Evolutionary conservation across 2,797 vertebrate genomes (phyloP).

Genomic region (Agapornis canus): DNA sequence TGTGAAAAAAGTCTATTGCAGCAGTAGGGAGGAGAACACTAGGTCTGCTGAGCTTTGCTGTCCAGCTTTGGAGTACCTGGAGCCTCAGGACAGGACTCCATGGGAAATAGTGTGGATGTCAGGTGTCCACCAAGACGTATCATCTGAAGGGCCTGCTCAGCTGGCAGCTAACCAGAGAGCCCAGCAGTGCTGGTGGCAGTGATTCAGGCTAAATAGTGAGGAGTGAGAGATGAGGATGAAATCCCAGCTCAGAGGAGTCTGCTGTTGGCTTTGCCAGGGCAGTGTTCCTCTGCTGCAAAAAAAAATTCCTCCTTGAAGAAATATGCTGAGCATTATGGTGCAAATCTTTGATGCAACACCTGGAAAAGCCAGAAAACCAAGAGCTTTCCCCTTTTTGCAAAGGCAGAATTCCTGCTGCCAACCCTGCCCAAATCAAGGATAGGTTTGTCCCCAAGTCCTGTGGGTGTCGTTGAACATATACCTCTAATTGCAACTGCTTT

Average conservation of each 20-base stretch:
- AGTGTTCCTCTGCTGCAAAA: background rate
- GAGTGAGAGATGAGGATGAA: conserved; percentile 23
- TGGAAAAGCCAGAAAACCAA: background rate
- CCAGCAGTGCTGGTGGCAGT: conserved; percentile 29
- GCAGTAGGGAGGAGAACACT: background rate
- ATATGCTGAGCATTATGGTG: background rate
- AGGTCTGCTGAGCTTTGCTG: background rate
- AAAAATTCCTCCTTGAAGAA: background rate
- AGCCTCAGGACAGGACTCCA: background rate
- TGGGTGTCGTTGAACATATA: conserved; percentile 71
- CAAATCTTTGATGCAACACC: background rate
- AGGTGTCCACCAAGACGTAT: background rate
- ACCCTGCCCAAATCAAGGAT: background rate
- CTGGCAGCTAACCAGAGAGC: conserved; percentile 39
- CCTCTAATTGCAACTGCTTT: conserved; percentile 82
- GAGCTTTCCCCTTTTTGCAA: background rate
- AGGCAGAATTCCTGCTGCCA: conserved; percentile 6
- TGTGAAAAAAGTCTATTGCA: background rate
- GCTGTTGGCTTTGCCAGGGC: background rate
- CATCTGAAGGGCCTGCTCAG: background rate
- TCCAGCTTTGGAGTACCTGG: background rate
- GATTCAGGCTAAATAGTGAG: conserved; percentile 9
- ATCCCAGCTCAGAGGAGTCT: background rate
- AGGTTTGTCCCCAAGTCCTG: background rate
- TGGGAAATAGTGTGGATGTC: background rate